Evolutionary conservation across 2,888 invertebrate species (phyloP), one percentile per base, ranked within the genome.

Genomic region (Galerucella nymphaeae): DNA sequence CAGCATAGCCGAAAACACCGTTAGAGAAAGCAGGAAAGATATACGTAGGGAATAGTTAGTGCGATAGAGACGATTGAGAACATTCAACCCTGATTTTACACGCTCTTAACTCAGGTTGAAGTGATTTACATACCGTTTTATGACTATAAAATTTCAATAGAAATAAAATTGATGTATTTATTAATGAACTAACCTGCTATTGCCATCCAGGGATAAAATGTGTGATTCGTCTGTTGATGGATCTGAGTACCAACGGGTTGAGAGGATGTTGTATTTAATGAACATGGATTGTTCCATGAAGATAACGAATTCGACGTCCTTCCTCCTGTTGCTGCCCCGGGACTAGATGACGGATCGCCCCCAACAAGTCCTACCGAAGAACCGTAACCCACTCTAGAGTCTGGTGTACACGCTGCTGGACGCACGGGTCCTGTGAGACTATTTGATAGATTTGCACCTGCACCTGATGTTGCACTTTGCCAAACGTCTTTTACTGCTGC

Each of bases 201-300:
- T 89, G 96, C 96, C 97, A 97, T 97, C 97, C 97, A 97, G 83
- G 97, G 97, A 89, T 97, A 97, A 90, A 97, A 97, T 86, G 96
- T 96, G 91, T 96, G 96, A 88, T 93, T 95, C 87, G 93, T 91
- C 89, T 95, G 94, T 88, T 96, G 96, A 88, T 96, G 95, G 81
- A 95, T 93, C 86, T 94, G 95, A 82, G 94, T 94, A 66, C 93
- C 92, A 78, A 90, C 90, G 79, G 93, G 91, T 87, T 93, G 92
- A 84, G 93, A 91, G 78, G 94, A 93, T 78, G 94, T 90, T 80
- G 94, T 92, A 84, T 95, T 95, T 84, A 96, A 90, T 82, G 93
- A 91, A 89, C 96, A 96, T 87, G 94, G 94, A 89, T 95, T 95
- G 87, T 94, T 94, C 94, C 96, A 95, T 78, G 95, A 94, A 73